Base-by-base conservation (phyloP, 2,113 vertebrate species). In the Channa argus region DNA sequence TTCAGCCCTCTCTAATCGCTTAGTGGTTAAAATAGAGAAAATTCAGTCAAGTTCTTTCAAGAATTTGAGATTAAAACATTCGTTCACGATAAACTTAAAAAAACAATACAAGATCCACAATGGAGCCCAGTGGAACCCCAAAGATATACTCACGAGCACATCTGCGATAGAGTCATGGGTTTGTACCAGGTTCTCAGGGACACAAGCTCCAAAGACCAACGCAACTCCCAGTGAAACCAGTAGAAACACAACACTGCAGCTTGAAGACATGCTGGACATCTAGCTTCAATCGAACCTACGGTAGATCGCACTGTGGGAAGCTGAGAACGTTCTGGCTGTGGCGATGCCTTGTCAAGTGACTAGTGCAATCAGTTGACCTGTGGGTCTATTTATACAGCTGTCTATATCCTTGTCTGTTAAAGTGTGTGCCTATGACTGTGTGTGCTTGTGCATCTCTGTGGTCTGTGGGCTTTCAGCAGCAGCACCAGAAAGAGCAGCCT, bases 391-490 rank as follows among this genome's bases (percentile, higher is more conserved):
- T 91, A 85, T 89, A 82, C 8, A 64, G 70, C 68, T 56, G 63
- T 41, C 55, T 78, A 43, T 7, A 59, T 84, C 38, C 49, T 7
- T 71, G 7, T 54, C 15, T 38, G 44, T 52, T 24, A 70, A 58
- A 44, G 6, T 43, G 15, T 69, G 43, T 37, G 39, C 63, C 9
- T 62, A 50, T 45, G 55, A 61, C 8, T 63, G 50, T 60, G 53
- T 76, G 72, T 71, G 60, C 38, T 51, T 56, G 34, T 71, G 56
- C 38, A 44, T 46, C 10, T 33, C 53, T 92, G 91, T 92, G 91
- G 91, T 92, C 84, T 92, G 89, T 91, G 89, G 89, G 80, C 79
- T 87, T 83, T 83, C 74, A 70, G 79, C 69, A 80, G 73, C 51
- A 72, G 65, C 55, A 56, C 58, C 82, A 80, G 43, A 86, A 84